A percentile compares a stretch with the other conserved stretches of the same genome.
These are phyloP conservation scores for Zygogramma bicolorata DNA, from an alignment of 2,888 invertebrate genomes.

Conservation along the genomic window DNA sequence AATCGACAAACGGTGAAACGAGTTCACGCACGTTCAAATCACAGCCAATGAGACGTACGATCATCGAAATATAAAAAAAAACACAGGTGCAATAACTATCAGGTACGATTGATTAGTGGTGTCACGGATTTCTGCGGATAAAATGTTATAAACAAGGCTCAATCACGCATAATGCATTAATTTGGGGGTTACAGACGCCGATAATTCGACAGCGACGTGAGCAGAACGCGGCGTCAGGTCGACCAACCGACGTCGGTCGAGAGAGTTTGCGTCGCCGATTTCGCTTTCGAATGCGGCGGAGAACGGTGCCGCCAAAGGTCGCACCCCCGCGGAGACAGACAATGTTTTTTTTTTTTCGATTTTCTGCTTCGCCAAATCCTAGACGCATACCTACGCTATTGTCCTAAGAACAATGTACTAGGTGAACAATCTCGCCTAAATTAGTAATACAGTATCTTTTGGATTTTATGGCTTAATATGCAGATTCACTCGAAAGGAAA, in stretches of 20 bases:
- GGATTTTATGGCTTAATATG: too few species aligned
- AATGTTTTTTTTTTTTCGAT: background rate
- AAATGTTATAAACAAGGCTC: slow-evolving; percentile 31
- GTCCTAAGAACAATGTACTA: too few species aligned
- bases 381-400: too few species aligned
- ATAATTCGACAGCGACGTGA: slow-evolving; percentile 10
- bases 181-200: slow-evolving; percentile 35
- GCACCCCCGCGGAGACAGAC: background rate
- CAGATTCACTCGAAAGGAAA: too few species aligned
- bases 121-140: background rate
- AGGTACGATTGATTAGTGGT: background rate
- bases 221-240: slow-evolving; percentile 26
- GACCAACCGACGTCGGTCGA: background rate
- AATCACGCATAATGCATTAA: slow-evolving; percentile 16
- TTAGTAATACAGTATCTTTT: too few species aligned
- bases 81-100: background rate
- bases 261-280: slow-evolving; percentile 28
- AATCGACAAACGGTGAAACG: background rate
- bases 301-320: slow-evolving; percentile 19
- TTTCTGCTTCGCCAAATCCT: background rate
- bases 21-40: background rate
- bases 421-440: background rate
- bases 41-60: background rate
- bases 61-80: background rate
- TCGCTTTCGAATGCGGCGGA: slow-evolving; percentile 18